Evolutionary conservation across 1,140 invertebrate genomes (phyloP).

Genomic region (Pogonomyrmex californicus): DNA sequence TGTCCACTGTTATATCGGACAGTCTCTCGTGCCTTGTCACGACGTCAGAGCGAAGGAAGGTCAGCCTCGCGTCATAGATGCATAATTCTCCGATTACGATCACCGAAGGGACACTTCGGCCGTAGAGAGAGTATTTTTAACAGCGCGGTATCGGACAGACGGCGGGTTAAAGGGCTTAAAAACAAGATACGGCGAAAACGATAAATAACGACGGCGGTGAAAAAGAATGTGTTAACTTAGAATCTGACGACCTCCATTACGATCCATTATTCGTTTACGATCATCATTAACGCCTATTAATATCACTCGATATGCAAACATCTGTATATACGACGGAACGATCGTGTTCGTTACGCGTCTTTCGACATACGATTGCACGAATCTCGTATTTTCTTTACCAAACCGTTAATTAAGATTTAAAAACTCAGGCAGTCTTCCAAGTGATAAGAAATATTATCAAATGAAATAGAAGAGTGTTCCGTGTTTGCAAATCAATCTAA

Average conservation of each 20-base stretch:
- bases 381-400: background rate
- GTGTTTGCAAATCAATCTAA: no score
- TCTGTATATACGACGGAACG: background rate
- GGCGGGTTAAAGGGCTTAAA: background rate
- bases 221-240: background rate
- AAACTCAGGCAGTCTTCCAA: no score
- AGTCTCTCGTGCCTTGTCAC: background rate
- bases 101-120: background rate
- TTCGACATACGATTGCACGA: background rate
- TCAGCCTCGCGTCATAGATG: conserved; percentile 24
- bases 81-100: conserved; percentile 50
- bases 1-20: conserved; percentile 9
- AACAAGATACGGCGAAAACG: background rate
- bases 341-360: background rate
- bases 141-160: background rate
- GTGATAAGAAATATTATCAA: no score
- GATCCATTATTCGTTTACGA: background rate
- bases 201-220: background rate
- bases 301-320: background rate
- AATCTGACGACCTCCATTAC: background rate
- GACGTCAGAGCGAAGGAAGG: conserved; percentile 46
- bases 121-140: background rate
- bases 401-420: no score
- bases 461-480: no score
- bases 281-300: background rate